phyloP scores from a whole-genome alignment of 2,113 vertebrate genomes.

The Octodon degus region DNA sequence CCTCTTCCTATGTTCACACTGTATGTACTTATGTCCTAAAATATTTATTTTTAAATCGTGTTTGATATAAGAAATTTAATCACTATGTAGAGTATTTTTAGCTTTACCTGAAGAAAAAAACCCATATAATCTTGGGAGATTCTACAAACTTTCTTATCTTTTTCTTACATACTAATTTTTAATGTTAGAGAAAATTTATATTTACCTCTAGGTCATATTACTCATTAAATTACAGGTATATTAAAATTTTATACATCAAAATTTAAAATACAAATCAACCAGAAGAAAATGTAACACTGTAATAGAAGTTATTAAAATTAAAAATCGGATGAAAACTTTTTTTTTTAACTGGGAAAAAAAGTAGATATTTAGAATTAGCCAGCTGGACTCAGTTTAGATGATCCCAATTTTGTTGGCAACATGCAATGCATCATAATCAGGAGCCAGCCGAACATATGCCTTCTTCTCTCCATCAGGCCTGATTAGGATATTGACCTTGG shows the following conservation, averaged over 20 bases:
- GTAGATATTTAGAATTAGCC: too few relatives aligned
- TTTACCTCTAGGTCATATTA: background rate
- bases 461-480: too few relatives aligned
- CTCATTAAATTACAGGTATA: constrained; percentile 8
- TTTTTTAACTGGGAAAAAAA: too few relatives aligned
- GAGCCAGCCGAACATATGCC: too few relatives aligned
- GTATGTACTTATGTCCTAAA: background rate
- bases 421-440: too few relatives aligned
- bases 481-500: too few relatives aligned
- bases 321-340: constrained; percentile 14
- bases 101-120: background rate
- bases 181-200: background rate
- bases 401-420: too few relatives aligned
- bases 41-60: background rate
- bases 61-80: constrained; percentile 19
- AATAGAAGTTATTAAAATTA: constrained; percentile 27
- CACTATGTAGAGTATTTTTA: background rate
- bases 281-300: background rate
- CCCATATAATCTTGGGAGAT: background rate
- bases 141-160: background rate
- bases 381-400: too few relatives aligned
- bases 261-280: constrained; percentile 21
- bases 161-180: constrained; percentile 48
- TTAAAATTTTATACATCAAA: constrained; percentile 28
- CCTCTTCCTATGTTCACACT: background rate